Base-by-base conservation (phyloP, 1,140 invertebrate species). In the Brachionus rotundiformis region DNA sequence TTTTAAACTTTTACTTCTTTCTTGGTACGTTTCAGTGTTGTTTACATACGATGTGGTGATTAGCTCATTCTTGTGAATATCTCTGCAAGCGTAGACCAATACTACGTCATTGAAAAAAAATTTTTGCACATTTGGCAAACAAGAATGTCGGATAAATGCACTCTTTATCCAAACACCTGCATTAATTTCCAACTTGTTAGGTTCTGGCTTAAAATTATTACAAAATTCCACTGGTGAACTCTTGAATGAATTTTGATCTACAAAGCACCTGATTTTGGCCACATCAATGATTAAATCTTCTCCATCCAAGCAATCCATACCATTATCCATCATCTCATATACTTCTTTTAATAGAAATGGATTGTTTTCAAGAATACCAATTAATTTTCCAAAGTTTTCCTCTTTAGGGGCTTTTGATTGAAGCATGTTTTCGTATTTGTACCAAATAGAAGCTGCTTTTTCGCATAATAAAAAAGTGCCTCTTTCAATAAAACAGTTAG, bases 181-280 rank as follows among this genome's bases (percentile, higher is more conserved):
- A 31, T 73, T 73, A 41, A 23, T n/a, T 23, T 73, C 33, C 16
- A 73, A 16, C 7, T 73, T 16, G 3, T 73, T 73, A 8, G 68
- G 68, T 13, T 41, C 68, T 8, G 68, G 68, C 19, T 73, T 44
- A 44, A 73, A 73, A 73, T 73, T 73, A 36, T 19, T 44, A 16
- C 16, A 73, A 73, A 73, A 73, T 73, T 73, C 68, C 2, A 73
- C n/a, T 25, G 68, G 68, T 16, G 4, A 7, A 27, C 68, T 73
- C 25, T 73, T n/a, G 16, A 73, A 41, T 16, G 68, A 73, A 44
- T 73, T 41, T n/a, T 2, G 19, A 25, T 19, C 16, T 2, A 41
- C 19, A 11, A 73, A 23, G 16, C 5, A 19, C 36, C 44, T 39
- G 6, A 73, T 73, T 73, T 41, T 73, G 11, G 36, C 36, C 10